phyloP scores from a whole-genome alignment of 1,140 invertebrate genomes.

The Andrena cerasifolii region DNA sequence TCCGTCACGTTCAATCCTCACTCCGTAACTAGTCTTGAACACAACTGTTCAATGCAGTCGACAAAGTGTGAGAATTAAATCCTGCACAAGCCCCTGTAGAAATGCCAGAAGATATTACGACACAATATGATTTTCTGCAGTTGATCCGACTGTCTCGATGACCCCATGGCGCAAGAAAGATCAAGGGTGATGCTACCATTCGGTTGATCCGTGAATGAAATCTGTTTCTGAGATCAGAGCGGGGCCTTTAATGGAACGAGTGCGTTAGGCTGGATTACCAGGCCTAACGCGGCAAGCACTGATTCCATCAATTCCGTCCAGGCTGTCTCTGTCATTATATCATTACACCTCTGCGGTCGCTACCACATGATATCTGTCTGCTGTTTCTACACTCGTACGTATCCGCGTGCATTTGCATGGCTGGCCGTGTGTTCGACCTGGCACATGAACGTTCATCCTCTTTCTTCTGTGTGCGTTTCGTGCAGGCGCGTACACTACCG shows the following conservation, averaged over 20 bases:
- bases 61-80: too few relatives aligned
- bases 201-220: conserved; percentile 45
- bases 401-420: neutral
- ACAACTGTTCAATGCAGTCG: too few relatives aligned
- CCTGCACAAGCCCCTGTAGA: too few relatives aligned
- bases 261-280: conserved; percentile 69
- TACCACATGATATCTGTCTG: conserved; percentile 62
- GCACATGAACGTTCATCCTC: neutral
- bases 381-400: neutral
- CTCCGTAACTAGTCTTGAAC: too few relatives aligned
- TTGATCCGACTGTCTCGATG: neutral
- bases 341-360: conserved; percentile 70
- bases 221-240: conserved; percentile 48
- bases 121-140: neutral
- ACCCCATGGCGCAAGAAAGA: conserved; percentile 10
- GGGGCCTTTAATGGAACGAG: conserved; percentile 60
- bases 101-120: too few relatives aligned
- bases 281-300: conserved; percentile 70
- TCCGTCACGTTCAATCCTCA: too few relatives aligned
- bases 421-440: neutral
- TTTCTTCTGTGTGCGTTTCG: neutral
- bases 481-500: neutral
- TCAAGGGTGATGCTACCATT: conserved; percentile 42
- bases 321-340: conserved; percentile 77
- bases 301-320: conserved; percentile 79